Evolutionary conservation across 2,888 invertebrate species (phyloP), one percentile per base, ranked within the genome.

Genomic region (Eristalis intricaria): DNA sequence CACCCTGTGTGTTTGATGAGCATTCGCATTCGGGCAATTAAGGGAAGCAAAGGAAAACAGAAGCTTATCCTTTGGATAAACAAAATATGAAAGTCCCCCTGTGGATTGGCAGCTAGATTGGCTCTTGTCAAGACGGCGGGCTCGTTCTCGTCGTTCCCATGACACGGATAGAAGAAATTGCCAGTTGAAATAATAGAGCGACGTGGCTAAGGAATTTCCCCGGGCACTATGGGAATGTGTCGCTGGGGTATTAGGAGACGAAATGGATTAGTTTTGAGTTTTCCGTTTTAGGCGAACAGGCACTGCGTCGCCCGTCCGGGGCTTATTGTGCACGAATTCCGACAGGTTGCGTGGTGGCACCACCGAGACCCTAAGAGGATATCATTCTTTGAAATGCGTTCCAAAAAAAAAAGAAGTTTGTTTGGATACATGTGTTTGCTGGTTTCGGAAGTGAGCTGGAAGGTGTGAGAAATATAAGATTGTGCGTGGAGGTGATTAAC

Each of bases 1-100:
- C 35, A 61, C 75, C 70, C 66, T 83, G 15, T 58, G 15, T 58
- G 58, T 81, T 77, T 63, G 81, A 82, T 15, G 75, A 79, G 71
- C 83, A 79, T 76, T 83, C 60, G 80, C 84, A 87, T 73, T 68
- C 71, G 64, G 84, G 87, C 87, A 87, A 87, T 87, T 87, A 87
- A 83, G 79, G 84, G 80, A 83, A 74, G 87, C 87, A 87, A 87
- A 87, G 60, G 79, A 84, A 87, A 87, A 87, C 76, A 87, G 71
- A 83, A 76, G 83, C 84, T 84, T 87, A 87, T 87, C 87, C 83
- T 84, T 87, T 87, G 76, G 79, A 84, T 87, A 87, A 87, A 87
- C 84, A 87, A 71, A 74, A 69, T 69, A 73, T 68, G 63, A 60
- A 58, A 78, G 78, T 84, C 60, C 64, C 79, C 61, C 58, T 63